Percentiles rank a stretch among this genome's conserved stretches.
phyloP scores from a whole-genome alignment of 2,797 vertebrate genomes.

The Sandelia bainsii region DNA sequence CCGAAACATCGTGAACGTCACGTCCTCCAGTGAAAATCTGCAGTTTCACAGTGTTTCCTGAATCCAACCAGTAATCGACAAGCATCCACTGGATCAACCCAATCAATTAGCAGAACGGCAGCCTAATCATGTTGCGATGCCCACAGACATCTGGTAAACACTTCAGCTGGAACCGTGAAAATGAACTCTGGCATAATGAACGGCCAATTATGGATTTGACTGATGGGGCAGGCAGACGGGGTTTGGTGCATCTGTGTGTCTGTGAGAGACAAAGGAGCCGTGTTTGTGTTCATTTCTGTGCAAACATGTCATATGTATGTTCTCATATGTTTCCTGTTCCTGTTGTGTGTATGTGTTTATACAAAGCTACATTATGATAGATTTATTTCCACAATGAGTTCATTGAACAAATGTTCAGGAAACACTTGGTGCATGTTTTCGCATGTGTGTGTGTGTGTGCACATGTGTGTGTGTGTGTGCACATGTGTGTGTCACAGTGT shows the following conservation, averaged over 20 bases:
- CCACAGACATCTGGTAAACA: conserved; percentile 78
- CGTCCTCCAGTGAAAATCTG: conserved; percentile 1
- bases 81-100: conserved; percentile 61
- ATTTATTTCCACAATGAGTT: conserved; percentile 11
- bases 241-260: conserved; percentile 14
- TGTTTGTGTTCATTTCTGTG: not conserved
- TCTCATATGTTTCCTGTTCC: no score
- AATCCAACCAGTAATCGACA: conserved; percentile 49
- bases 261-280: not conserved
- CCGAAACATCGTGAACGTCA: conserved; percentile 10
- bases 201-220: conserved; percentile 74
- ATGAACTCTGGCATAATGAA: conserved; percentile 75
- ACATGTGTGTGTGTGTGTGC: not conserved
- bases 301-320: not conserved
- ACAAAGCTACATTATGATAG: not conserved
- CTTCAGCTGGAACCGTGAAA: conserved; percentile 74
- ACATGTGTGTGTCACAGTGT: conserved; percentile 47
- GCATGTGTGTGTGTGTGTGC: not conserved
- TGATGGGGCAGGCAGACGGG: conserved; percentile 54
- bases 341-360: not conserved
- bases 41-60: conserved; percentile 18
- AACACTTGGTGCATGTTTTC: conserved; percentile 16
- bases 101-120: conserved; percentile 66
- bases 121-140: conserved; percentile 71
- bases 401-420: not conserved